Conservation (phyloP, 2,888 invertebrate genomes). For the Zhuqinia jingwanae region DNA sequence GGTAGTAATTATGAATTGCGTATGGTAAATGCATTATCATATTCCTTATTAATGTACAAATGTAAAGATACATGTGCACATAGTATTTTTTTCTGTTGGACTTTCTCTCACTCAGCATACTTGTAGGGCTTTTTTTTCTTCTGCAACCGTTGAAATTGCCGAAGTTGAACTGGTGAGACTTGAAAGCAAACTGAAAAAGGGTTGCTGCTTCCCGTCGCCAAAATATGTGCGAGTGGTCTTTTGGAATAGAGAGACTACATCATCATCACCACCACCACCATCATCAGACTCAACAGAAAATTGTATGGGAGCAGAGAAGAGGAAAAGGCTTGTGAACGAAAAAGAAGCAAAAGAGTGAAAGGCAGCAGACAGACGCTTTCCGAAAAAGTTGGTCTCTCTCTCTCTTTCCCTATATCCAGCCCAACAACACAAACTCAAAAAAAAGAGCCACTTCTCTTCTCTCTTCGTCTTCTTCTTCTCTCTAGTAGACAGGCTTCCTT, state of each 20-base stretch:
- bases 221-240: conserved; percentile 64
- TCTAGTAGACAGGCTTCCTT: conserved; percentile 33
- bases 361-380: conserved; percentile 47
- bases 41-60: conserved; percentile 18
- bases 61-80: background rate
- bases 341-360: conserved; percentile 33
- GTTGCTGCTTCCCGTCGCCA: conserved; percentile 65
- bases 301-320: background rate
- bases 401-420: conserved; percentile 7
- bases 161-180: conserved; percentile 67
- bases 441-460: conserved; percentile 32
- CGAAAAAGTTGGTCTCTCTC: conserved; percentile 50
- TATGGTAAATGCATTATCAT: conserved; percentile 25
- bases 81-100: background rate
- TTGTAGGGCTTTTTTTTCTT: background rate
- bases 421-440: conserved; percentile 15
- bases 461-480: too few relatives aligned
- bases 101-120: background rate
- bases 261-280: conserved; percentile 57
- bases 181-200: conserved; percentile 67
- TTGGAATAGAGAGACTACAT: conserved; percentile 53
- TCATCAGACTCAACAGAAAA: conserved; percentile 17
- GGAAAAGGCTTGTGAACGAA: conserved; percentile 9
- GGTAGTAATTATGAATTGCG: conserved; percentile 30
- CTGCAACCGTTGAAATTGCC: conserved; percentile 35